Evolutionary conservation across 2,113 vertebrate species (phyloP).

Genomic region (rabbit (Oryctolagus cuniculus)): mOryCun1.1 NC_091433.1:169661501-169662000

Average conservation of each 20-base stretch:
- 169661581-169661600: conserved; percentile 23
- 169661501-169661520: conserved; percentile 25
- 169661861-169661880: background rate
- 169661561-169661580: conserved; percentile 24
- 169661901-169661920: background rate
- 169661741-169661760: conserved; percentile 72
- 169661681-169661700: conserved; percentile 76
- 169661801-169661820: background rate
- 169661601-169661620: conserved; percentile 48
- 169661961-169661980: background rate
- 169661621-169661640: conserved; percentile 50
- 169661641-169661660: conserved; percentile 70
- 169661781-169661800: background rate
- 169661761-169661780: conserved; percentile 28
- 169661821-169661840: conserved; percentile 9
- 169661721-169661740: conserved; percentile 69
- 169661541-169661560: conserved; percentile 46
- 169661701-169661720: conserved; percentile 76
- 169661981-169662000: background rate
- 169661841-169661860: background rate
- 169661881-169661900: background rate
- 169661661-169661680: conserved; percentile 70
- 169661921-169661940: background rate
- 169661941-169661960: background rate
- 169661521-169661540: background rate